Evolutionary conservation across 23 tunicate genomes (phyloP).

Genomic region (Phallusia fumigata): DNA sequence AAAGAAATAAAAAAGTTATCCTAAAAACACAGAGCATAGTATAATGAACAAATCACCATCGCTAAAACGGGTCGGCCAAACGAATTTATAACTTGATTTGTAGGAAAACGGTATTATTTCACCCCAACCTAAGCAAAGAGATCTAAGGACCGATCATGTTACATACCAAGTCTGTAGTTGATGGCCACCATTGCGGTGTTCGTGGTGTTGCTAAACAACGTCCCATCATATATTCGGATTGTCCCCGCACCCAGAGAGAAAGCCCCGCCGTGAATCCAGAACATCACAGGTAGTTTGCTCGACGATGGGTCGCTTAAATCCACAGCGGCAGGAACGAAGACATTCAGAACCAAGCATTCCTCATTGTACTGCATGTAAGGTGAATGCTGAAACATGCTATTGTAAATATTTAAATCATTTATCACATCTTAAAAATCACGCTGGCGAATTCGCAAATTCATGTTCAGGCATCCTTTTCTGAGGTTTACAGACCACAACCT

Average conservation of each 20-base stretch:
- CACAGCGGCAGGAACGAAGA: conserved; percentile 56
- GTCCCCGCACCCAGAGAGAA: conserved; percentile 57
- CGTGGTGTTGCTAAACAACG: conserved; percentile 47
- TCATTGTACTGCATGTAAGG: conserved; percentile 35
- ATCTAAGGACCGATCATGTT: no score
- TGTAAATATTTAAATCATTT: not conserved
- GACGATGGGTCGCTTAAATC: conserved; percentile 15
- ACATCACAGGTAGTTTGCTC: conserved; percentile 60
- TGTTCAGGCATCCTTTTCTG: no score
- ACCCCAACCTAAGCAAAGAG: no score
- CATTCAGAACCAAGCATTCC: conserved; percentile 66
- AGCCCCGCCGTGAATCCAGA: conserved; percentile 75
- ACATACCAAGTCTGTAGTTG: conserved; percentile 61
- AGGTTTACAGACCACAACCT: no score
- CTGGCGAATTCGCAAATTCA: no score
- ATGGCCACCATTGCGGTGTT: conserved; percentile 63
- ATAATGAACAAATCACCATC: no score
- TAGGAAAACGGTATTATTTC: no score
- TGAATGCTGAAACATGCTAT: not conserved
- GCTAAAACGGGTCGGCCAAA: no score
- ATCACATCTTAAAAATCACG: not conserved
- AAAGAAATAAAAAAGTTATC: no score
- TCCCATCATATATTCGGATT: conserved; percentile 14
- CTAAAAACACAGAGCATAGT: no score
- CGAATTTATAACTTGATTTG: no score